Evolutionary conservation across 64 coral and sea anemone genomes (phyloP).

Genomic region (Montipora foliosa): DNA sequence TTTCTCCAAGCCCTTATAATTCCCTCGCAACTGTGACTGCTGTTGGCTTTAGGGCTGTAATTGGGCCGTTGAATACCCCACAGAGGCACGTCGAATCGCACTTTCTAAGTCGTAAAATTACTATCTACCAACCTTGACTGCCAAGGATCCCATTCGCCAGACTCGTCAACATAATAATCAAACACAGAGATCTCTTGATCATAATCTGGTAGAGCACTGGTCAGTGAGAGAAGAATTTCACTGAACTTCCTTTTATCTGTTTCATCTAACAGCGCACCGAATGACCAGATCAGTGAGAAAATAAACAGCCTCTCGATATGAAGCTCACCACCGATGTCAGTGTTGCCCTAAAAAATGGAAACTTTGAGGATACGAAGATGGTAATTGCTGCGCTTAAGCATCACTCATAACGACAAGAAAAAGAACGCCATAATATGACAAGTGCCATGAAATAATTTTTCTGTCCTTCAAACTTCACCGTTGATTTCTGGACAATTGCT

Average conservation of each 20-base stretch:
- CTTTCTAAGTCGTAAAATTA: no score
- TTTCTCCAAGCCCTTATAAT: no score
- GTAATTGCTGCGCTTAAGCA: no score
- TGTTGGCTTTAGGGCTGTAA: no score
- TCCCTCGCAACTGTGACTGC: no score
- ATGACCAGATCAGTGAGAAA: conserved; percentile 96
- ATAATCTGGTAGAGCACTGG: conserved; percentile 96
- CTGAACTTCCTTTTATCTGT: conserved; percentile 87
- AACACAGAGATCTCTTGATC: conserved; percentile 99
- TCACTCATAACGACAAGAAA: background rate
- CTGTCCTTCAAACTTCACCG: no score
- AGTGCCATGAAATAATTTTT: no score
- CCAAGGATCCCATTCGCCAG: conserved; percentile 98
- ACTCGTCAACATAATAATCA: conserved; percentile 99
- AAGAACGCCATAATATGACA: background rate
- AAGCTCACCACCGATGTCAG: conserved; percentile 91
- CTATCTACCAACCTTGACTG: conserved; percentile 75
- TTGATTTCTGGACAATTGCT: no score
- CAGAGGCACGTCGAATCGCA: no score
- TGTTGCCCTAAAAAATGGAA: conserved; percentile 56
- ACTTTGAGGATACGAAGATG: background rate
- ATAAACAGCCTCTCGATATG: conserved; percentile 93
- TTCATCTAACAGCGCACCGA: conserved; percentile 87
- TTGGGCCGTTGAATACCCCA: no score
- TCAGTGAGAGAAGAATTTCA: conserved; percentile 85